phyloP scores from a whole-genome alignment of 2,888 invertebrate species.

The Drosophila siamana region DNA sequence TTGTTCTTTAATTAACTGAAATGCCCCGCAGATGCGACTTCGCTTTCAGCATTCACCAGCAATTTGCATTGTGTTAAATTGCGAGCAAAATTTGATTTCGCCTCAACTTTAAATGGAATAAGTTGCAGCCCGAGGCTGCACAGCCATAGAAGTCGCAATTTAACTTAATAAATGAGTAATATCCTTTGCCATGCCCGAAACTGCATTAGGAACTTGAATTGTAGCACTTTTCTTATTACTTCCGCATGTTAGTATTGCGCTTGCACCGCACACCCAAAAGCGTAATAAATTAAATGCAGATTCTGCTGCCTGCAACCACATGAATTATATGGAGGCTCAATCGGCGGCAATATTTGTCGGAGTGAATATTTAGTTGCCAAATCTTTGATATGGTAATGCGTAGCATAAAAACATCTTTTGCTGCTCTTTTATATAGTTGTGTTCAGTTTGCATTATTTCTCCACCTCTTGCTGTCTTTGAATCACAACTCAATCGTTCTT shows the following conservation, averaged over 20 bases:
- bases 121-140: slow-evolving; percentile 2
- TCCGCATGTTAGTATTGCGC: too few species aligned
- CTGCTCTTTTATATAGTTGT: too few species aligned
- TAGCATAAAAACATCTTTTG: too few species aligned
- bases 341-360: background rate
- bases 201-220: background rate
- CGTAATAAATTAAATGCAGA: too few species aligned
- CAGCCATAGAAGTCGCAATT: background rate
- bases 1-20: slow-evolving; percentile 65
- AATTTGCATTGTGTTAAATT: slow-evolving; percentile 39
- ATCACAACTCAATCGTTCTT: too few species aligned
- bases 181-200: background rate
- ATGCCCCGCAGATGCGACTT: slow-evolving; percentile 40
- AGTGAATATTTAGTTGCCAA: too few species aligned
- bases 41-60: too few species aligned
- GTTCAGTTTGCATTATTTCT: too few species aligned
- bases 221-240: background rate
- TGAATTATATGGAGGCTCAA: background rate
- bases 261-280: too few species aligned
- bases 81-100: slow-evolving; percentile 37
- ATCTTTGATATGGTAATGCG: too few species aligned
- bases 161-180: background rate
- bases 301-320: too few species aligned
- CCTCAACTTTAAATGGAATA: slow-evolving; percentile 25
- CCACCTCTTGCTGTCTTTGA: too few species aligned